Base-by-base conservation (phyloP, 2,888 invertebrate species). In the Exocentrus adspersus region DNA sequence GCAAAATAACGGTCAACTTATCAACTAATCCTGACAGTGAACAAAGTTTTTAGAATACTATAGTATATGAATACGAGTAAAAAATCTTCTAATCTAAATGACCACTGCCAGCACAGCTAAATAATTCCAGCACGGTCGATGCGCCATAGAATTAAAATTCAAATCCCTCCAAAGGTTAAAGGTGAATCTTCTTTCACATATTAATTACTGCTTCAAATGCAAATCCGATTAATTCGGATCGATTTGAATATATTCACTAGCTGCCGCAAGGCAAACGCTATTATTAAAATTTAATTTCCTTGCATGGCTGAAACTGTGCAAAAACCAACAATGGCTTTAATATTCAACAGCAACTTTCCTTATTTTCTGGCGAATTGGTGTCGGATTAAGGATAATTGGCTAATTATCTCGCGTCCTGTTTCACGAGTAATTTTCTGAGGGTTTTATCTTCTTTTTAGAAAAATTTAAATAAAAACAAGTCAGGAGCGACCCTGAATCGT, bases 131-230 rank as follows among this genome's bases (percentile, higher is more conserved):
- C 53, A 53, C 17, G 46, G 7, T 16, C 60, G 32, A 16, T 24
- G 46, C 20, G n/a, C 46, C 60, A 43, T 53, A 37, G 62, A 62
- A 65, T 62, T 65, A 63, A 62, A 63, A 66, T 62, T 62, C 60
- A 60, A 66, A 66, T 63, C 37, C 59, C 50, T 24, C 50, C 57
- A 63, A 67, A 63, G 60, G 63, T 63, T 61, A 66, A 37, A 51
- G 54, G 56, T 50, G 48, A 67, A 32, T 42, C 58, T 45, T 48
- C 60, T 19, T 21, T 43, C 19, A 17, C 17, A 48, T 57, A 65
- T 65, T 62, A 59, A 65, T 56, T 56, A 59, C 51, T 42, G 37
- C 51, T 57, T 52, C 30, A 51, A 62, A 59, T 62, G 45, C 56
- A 62, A 65, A 65, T 62, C 60, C 62, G 41, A 45, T 56, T 41